These are phyloP conservation scores for Amorpha juglandis DNA, from an alignment of 2,888 invertebrate species.

Conservation along the genomic window DNA sequence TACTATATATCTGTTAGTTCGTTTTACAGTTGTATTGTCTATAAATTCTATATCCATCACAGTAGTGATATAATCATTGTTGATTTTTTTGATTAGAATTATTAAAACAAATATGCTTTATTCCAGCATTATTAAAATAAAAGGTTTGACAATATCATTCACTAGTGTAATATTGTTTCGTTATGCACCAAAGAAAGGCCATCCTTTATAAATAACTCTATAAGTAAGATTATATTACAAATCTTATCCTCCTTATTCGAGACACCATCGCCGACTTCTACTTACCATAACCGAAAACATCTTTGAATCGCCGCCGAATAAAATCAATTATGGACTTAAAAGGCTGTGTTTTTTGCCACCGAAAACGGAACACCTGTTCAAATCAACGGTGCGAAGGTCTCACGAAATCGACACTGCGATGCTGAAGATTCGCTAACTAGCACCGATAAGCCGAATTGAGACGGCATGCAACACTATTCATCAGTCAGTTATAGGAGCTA, in stretches of 20 bases:
- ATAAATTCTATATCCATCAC: too few relatives aligned
- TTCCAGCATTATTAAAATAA: too few relatives aligned
- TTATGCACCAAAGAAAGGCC: too few relatives aligned
- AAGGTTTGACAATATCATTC: too few relatives aligned
- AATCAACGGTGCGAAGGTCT: conserved; percentile 38
- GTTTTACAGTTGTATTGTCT: too few relatives aligned
- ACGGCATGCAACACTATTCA: conserved; percentile 77
- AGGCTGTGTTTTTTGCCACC: conserved; percentile 61
- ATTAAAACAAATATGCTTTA: too few relatives aligned
- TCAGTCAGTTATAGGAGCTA: conserved; percentile 78
- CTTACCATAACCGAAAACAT: conserved; percentile 23
- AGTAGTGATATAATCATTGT: too few relatives aligned
- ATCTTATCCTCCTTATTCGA: background rate
- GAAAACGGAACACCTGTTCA: conserved; percentile 68
- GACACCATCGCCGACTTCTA: conserved; percentile 4
- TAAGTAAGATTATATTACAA: background rate
- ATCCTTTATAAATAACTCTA: too few relatives aligned
- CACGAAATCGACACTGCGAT: conserved; percentile 44
- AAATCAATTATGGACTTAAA: conserved; percentile 67
- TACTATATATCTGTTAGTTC: too few relatives aligned
- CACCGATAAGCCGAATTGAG: conserved; percentile 81
- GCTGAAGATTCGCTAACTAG: conserved; percentile 76
- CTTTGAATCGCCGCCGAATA: conserved; percentile 47
- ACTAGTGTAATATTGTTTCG: too few relatives aligned
- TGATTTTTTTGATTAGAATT: too few relatives aligned